Conservation (phyloP, 2,888 invertebrate genomes). For the Chrysolina haemoptera region DNA sequence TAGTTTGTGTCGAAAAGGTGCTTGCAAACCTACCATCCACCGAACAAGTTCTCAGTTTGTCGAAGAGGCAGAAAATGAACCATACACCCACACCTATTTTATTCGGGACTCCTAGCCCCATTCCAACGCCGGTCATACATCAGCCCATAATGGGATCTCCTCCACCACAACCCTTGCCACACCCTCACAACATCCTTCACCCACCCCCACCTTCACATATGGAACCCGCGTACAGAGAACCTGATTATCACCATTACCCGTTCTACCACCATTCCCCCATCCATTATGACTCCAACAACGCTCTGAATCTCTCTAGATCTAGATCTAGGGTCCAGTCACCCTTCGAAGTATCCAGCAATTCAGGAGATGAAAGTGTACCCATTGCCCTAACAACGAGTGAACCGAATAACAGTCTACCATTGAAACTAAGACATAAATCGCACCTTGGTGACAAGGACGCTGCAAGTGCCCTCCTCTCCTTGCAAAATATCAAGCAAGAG, state of each 20-base stretch:
- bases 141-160: slow-evolving; percentile 71
- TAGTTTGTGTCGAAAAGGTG: slow-evolving; percentile 91
- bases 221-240: slow-evolving; percentile 71
- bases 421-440: slow-evolving; percentile 93
- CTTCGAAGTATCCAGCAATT: slow-evolving; percentile 85
- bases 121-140: slow-evolving; percentile 76
- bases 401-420: slow-evolving; percentile 86
- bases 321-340: slow-evolving; percentile 78
- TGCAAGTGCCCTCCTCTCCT: slow-evolving; percentile 83
- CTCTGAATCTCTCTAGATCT: slow-evolving; percentile 79
- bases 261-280: slow-evolving; percentile 72
- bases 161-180: slow-evolving; percentile 73
- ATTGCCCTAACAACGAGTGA: slow-evolving; percentile 70
- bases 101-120: slow-evolving; percentile 73
- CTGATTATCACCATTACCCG: slow-evolving; percentile 67
- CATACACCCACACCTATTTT: slow-evolving; percentile 71
- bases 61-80: slow-evolving; percentile 79
- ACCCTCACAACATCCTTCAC: slow-evolving; percentile 66
- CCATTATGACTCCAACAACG: slow-evolving; percentile 74
- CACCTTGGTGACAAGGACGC: slow-evolving; percentile 93
- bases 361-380: slow-evolving; percentile 74
- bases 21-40: slow-evolving; percentile 87
- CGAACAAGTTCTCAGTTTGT: slow-evolving; percentile 88
- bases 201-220: slow-evolving; percentile 67
- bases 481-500: slow-evolving; percentile 90